A percentile compares a stretch with the other conserved stretches of the same genome.
These are phyloP conservation scores for Malacosoma neustria DNA, from an alignment of 2,888 invertebrate genomes.

Conservation along the genomic window DNA sequence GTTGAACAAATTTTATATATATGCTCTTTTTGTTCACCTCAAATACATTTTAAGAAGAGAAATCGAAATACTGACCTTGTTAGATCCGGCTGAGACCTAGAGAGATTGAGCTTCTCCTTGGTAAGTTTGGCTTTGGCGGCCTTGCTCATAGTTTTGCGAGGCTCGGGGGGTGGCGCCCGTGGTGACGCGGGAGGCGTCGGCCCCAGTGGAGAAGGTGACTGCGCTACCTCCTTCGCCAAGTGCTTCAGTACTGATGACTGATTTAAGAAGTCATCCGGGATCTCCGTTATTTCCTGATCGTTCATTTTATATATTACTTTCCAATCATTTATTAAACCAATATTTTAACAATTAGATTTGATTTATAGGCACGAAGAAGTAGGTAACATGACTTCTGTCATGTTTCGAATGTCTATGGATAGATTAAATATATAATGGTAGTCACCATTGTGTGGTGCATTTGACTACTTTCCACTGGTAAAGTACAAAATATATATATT, in stretches of 20 bases:
- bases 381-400: too few relatives aligned
- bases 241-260: constrained; percentile 90
- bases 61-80: constrained; percentile 74
- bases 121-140: constrained; percentile 53
- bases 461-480: too few relatives aligned
- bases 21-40: too few relatives aligned
- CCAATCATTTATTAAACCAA: too few relatives aligned
- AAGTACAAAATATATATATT: too few relatives aligned
- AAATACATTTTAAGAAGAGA: not conserved
- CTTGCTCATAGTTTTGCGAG: constrained; percentile 43
- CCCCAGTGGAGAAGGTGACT: constrained; percentile 51
- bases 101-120: constrained; percentile 78
- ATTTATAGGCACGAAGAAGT: too few relatives aligned
- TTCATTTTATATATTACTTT: too few relatives aligned
- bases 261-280: constrained; percentile 88
- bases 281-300: constrained; percentile 84
- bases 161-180: constrained; percentile 30
- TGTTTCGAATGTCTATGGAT: too few relatives aligned
- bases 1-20: too few relatives aligned
- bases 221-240: constrained; percentile 84
- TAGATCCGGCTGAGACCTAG: constrained; percentile 89
- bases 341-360: too few relatives aligned
- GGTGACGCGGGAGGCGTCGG: constrained; percentile 50
- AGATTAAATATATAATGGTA: too few relatives aligned
- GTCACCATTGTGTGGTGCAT: too few relatives aligned